Percentiles rank a stretch among this genome's conserved stretches.
Conservation (phyloP, 2,888 invertebrate genomes). For the Chymomyza procnemis region DNA sequence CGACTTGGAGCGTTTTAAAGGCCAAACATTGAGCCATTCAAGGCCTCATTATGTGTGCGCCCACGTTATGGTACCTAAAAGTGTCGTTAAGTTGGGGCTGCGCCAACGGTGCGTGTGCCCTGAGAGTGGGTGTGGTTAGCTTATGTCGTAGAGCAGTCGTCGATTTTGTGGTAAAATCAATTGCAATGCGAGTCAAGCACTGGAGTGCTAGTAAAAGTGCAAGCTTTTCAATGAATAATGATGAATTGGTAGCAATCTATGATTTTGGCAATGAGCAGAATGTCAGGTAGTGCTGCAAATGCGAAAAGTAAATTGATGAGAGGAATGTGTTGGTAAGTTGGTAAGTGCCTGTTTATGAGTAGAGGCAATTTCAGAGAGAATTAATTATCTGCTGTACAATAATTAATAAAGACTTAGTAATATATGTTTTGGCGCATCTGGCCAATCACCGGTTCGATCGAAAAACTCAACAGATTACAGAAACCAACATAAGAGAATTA, state of each 20-base stretch:
- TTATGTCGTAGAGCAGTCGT: not conserved
- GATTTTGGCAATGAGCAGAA: not conserved
- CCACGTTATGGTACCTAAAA: slow-evolving; percentile 64
- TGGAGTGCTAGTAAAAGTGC: not conserved
- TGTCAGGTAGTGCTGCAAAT: too few relatives aligned
- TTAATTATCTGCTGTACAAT: too few relatives aligned
- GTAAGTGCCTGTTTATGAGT: too few relatives aligned
- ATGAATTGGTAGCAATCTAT: not conserved
- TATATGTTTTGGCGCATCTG: too few relatives aligned
- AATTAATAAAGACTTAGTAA: too few relatives aligned
- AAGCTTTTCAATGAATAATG: not conserved
- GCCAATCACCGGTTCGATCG: too few relatives aligned
- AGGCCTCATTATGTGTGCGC: slow-evolving; percentile 66
- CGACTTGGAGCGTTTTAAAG: slow-evolving; percentile 28
- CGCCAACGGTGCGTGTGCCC: slow-evolving; percentile 4
- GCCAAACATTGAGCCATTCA: slow-evolving; percentile 63
- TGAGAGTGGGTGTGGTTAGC: slow-evolving; percentile 3
- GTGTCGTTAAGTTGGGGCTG: slow-evolving; percentile 39
- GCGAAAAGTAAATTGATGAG: too few relatives aligned
- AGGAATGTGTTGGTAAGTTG: too few relatives aligned
- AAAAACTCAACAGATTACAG: too few relatives aligned
- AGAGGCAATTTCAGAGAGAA: too few relatives aligned
- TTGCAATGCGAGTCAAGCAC: not conserved
- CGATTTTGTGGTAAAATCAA: slow-evolving; percentile 17
- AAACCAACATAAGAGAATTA: too few relatives aligned